A percentile compares a stretch with the other conserved stretches of the same genome.
Evolutionary conservation across 2,113 vertebrate species (phyloP).

Genomic region (Nesogale talazaci): DNA sequence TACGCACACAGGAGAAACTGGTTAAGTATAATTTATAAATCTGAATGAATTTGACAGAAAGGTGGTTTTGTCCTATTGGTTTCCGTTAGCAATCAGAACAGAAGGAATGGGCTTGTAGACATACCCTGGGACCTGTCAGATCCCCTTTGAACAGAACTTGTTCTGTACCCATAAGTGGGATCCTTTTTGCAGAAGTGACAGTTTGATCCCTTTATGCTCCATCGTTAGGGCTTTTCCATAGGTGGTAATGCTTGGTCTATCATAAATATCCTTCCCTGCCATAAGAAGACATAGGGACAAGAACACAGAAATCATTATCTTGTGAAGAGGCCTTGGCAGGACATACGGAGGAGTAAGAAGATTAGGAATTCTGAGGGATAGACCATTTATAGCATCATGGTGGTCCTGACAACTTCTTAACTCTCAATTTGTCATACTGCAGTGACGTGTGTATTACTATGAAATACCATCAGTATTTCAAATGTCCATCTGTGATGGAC

Average conservation of each 20-base stretch:
- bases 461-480: too few relatives aligned
- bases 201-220: not conserved
- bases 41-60: constrained; percentile 36
- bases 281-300: not conserved
- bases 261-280: not conserved
- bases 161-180: not conserved
- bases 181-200: not conserved
- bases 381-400: not conserved
- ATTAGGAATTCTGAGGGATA: constrained; percentile 21
- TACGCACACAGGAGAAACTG: constrained; percentile 85
- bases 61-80: not conserved
- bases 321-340: not conserved
- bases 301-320: not conserved
- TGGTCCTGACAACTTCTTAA: not conserved
- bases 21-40: constrained; percentile 86
- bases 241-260: not conserved
- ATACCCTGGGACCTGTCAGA: not conserved
- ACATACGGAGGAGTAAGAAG: constrained; percentile 10
- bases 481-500: too few relatives aligned
- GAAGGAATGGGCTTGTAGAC: not conserved
- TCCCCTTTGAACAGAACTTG: not conserved
- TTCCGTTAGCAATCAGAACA: constrained; percentile 25
- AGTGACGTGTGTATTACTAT: too few relatives aligned
- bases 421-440: too few relatives aligned
- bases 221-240: not conserved